Evolutionary conservation across 2,113 vertebrate species (phyloP), one percentile per base, ranked within the genome.

Genomic region (Andinoacara biseriatus): DNA sequence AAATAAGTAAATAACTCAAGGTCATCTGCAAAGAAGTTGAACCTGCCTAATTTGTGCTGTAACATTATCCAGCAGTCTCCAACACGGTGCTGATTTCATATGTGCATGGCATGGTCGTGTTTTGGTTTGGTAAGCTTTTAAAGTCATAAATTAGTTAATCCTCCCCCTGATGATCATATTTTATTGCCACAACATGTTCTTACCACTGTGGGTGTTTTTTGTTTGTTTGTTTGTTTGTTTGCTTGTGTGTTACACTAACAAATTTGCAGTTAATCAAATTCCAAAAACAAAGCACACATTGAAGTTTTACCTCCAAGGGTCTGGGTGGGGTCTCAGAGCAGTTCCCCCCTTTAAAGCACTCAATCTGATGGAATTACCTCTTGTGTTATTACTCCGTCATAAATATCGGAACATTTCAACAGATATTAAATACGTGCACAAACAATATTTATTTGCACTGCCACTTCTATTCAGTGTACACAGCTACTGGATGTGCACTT

Each of bases 11-110:
- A 69, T 49, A 69, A 29, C 15, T 69, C 43, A 69, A 69, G 46
- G 67, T 72, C 67, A 54, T 33, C 67, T 69, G 65, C 65, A 69
- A 69, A 69, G 65, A 69, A 69, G 65, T 20, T 49, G 65, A 69
- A 49, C 40, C 9, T 26, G 24, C 40, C 46, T 29, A 29, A 15
- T 2, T 29, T 67, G 3, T 49, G 22, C 40, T 49, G 43, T 69
- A 49, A 69, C 26, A 69, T 15, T 24, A 67, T 67, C 38, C 43
- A 31, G 43, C 65, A 52, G 18, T 17, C 63, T 67, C 40, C 63
- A 49, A 22, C 17, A 67, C 38, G 40, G 40, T 49, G 22, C 40
- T 26, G 40, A 22, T 2, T 49, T 67, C 63, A 29, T 31, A 52
- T 31, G 14, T 69, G 43, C 65, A 69, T 13, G 43, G 65, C 43